Base-by-base conservation (phyloP, 2,113 vertebrate species). In the Platysteira castanea region DNA sequence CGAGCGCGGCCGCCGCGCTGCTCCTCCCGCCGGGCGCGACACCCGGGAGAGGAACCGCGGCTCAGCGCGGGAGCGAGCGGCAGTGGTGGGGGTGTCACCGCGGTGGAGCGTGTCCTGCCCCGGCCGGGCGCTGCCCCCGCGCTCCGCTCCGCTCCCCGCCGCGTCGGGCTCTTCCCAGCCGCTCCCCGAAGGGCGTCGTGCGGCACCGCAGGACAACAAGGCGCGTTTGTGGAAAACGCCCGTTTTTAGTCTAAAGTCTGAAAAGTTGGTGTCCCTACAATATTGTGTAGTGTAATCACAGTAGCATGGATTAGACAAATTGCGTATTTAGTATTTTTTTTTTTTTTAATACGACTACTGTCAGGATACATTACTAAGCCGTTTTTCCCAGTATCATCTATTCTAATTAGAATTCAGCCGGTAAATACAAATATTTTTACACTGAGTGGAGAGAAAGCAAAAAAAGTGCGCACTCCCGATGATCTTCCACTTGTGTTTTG, bases 121-220 rank as follows among this genome's bases (percentile, higher is more conserved):
- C 30, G 1, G n/a, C 27, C 24, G 11, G 15, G 7, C 33, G 27
- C 22, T 15, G 3, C 46, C 31, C 0, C 26, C 10, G 39, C 49
- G 5, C 71, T 26, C 30, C 78, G 22, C 68, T 44, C 33, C 42
- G 24, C 82, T 47, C 39, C 60, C 31, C 5, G 35, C 24, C 28
- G 28, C 41, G 2, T 0, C 35, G 0, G 23, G 30, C 30, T 19
- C 4, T 18, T 17, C 1, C 19, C 69, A 0, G 87, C 10, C 19
- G 41, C 6, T 18, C 30, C 11, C 13, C 14, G 33, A 1, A 7
- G 52, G 1, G 74, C 65, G 18, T 22, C 56, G 3, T 5, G 83
- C 41, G 7, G 56, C 65, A 0, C 41, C 1, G 2, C 33, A 0
- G 82, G 59, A 1, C 35, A 3, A 0, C 6, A 0, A 2, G 46